A percentile compares a stretch with the other conserved stretches of the same genome.
Evolutionary conservation across 2,888 invertebrate species (phyloP).

Genomic region (Polyploca ridens): DNA sequence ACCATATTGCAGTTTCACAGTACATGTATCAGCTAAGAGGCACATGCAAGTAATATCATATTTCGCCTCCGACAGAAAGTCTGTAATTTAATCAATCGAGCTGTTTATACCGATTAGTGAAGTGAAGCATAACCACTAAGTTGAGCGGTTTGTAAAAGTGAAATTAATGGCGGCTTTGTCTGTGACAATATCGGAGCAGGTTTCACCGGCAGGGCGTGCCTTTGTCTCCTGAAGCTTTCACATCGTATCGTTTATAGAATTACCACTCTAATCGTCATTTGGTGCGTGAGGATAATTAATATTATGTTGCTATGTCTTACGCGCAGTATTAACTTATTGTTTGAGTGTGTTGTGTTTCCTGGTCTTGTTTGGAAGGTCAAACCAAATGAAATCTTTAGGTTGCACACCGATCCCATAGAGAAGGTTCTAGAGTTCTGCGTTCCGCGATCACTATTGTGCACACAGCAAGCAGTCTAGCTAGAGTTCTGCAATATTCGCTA

Average conservation of each 20-base stretch:
- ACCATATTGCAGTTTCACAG: neutral
- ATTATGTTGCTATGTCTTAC: neutral
- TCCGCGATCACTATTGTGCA: too few species aligned
- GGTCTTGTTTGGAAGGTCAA: too few species aligned
- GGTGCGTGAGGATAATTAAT: conserved; percentile 1
- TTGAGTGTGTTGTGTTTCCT: neutral
- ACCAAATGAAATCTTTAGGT: too few species aligned
- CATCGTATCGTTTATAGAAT: conserved; percentile 21
- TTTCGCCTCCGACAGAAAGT: conserved; percentile 63
- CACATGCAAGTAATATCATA: conserved; percentile 32
- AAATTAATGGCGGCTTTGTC: conserved; percentile 59
- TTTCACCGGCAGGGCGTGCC: conserved; percentile 50
- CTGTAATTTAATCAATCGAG: conserved; percentile 62
- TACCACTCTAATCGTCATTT: neutral
- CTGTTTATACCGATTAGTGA: conserved; percentile 67
- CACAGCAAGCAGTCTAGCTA: too few species aligned
- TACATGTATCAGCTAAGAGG: neutral
- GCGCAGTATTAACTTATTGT: neutral
- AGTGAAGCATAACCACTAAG: conserved; percentile 46
- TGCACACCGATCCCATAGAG: too few species aligned
- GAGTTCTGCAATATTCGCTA: too few species aligned
- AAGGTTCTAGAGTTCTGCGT: too few species aligned
- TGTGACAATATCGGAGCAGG: conserved; percentile 39
- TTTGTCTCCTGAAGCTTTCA: conserved; percentile 45
- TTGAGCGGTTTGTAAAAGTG: conserved; percentile 67